Percentiles rank a stretch among this genome's conserved stretches.
phyloP scores from a whole-genome alignment of 1,140 invertebrate genomes.

The Caerostris extrusa region DNA sequence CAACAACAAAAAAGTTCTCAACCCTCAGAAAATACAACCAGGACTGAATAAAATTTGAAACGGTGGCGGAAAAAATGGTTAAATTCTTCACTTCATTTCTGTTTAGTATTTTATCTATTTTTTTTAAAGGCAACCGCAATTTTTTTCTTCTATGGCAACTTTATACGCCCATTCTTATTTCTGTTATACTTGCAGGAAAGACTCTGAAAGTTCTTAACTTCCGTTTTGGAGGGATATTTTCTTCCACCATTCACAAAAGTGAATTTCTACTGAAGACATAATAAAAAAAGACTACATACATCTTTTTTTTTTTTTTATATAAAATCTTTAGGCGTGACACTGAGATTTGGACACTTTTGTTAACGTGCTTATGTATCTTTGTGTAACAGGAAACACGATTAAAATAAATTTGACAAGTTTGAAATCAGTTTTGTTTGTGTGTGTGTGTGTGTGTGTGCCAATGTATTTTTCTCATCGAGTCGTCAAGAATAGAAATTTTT shows the following conservation, averaged over 20 bases:
- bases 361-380: not conserved
- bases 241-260: not conserved
- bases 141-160: not conserved
- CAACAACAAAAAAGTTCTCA: not conserved
- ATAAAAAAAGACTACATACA: not conserved
- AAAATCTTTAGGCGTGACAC: not conserved
- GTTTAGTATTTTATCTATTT: not conserved
- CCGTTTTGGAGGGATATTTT: not conserved
- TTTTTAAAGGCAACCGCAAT: not conserved
- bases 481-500: no score
- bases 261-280: not conserved
- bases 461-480: no score
- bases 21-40: not conserved
- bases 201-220: not conserved
- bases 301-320: not conserved
- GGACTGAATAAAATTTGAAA: slow-evolving; percentile 40
- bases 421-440: not conserved
- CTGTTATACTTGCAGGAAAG: not conserved
- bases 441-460: not conserved
- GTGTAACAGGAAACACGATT: not conserved
- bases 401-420: not conserved
- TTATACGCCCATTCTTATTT: slow-evolving; percentile 18
- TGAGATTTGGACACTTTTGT: not conserved
- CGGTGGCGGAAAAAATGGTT: not conserved
- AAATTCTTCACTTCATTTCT: not conserved